Base-by-base conservation (phyloP, 1,140 invertebrate species). In the Melipona quadrifasciata region DNA sequence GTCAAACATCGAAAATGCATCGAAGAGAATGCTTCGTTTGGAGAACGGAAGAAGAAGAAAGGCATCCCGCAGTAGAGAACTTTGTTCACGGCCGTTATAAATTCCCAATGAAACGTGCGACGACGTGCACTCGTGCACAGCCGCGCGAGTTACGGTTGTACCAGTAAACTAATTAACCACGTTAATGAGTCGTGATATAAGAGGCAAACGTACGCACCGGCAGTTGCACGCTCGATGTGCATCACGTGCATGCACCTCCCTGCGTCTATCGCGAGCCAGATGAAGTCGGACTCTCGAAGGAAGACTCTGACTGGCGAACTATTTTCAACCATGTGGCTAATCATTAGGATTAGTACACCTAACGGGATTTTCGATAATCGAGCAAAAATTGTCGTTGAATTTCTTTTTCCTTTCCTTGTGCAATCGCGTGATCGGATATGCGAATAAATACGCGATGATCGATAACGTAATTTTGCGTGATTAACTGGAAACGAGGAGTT, bases 111-210 rank as follows among this genome's bases (percentile, higher is more conserved):
- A 76, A 80, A 80, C 64, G 67, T 86, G 78, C 57, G 39, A 31
- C 86, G 65, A 74, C 53, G 67, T 79, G 64, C 39, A 86, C 73
- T 64, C 73, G 61, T 55, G 77, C 72, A 72, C 82, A 74, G 34
- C 75, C 64, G 64, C 57, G 39, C 39, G 39, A 47, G 83, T 82
- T 88, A 88, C 78, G 70, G 61, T 84, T 88, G 74, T 78, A 65
- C 74, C 64, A 82, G 67, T 88, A 81, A 88, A 87, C 86, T 88
- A 89, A 89, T 89, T 89, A 89, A 75, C 57, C 65, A 88, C 79
- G 64, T 89, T 88, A 88, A 85, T 88, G 83, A 89, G 65, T 58
- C 87, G 79, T 85, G 86, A 88, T 85, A 88, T 82, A 82, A 89
- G 86, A 88, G 70, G 57, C 61, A 57, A 57, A 61, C 82, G 74